Conservation (phyloP, 2,113 vertebrate species). For the Thermophis baileyi region DNA sequence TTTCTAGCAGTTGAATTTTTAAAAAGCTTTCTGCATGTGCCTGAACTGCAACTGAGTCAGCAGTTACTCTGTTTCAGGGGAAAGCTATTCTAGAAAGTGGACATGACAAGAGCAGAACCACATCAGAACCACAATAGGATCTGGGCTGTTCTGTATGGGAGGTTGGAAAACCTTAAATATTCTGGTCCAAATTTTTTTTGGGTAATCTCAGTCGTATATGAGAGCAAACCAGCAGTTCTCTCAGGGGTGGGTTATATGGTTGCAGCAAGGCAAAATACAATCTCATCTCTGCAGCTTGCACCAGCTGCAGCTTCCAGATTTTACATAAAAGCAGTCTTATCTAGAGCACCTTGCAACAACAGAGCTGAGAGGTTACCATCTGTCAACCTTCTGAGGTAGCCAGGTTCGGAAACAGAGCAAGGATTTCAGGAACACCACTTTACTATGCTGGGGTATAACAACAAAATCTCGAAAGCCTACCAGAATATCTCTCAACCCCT, state of each 20-base stretch:
- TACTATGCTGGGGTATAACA: neutral
- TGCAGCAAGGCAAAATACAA: neutral
- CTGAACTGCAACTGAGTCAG: neutral
- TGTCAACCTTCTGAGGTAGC: neutral
- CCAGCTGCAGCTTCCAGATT: neutral
- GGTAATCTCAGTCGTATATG: neutral
- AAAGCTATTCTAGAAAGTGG: neutral
- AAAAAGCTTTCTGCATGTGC: neutral
- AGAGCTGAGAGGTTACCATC: neutral
- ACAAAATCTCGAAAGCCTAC: neutral
- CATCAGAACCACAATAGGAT: neutral
- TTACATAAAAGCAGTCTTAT: neutral
- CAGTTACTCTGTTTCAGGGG: neutral
- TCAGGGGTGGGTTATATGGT: neutral
- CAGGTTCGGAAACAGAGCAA: neutral
- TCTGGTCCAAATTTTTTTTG: neutral
- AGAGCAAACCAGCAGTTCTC: neutral
- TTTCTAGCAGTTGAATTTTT: neutral
- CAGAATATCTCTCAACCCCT: neutral
- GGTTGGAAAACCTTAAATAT: neutral
- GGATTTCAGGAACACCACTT: neutral
- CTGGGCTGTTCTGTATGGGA: neutral
- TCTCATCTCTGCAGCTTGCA: neutral
- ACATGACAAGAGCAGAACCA: neutral
- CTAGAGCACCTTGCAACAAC: neutral